These are phyloP conservation scores for Cancer borealis DNA, from an alignment of 2,888 invertebrate genomes.

Conservation along the genomic window DNA sequence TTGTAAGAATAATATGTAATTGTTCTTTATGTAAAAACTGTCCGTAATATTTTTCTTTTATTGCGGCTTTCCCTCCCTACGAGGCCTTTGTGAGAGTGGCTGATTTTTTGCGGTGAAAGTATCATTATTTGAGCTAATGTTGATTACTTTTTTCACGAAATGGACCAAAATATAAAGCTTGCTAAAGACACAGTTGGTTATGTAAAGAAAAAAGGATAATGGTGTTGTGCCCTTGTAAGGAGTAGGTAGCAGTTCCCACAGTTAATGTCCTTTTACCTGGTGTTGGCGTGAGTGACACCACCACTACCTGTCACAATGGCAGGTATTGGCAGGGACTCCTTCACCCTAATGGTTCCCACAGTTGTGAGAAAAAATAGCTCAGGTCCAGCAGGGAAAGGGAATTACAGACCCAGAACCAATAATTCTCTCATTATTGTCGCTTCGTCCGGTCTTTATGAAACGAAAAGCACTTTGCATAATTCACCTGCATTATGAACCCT, in stretches of 20 bases:
- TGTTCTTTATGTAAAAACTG: slow-evolving; percentile 14
- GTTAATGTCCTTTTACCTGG: slow-evolving; percentile 18
- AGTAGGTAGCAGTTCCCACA: background rate
- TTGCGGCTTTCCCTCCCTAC: background rate
- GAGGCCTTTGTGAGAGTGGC: background rate
- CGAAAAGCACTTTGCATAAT: slow-evolving; percentile 57
- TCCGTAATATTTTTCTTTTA: background rate
- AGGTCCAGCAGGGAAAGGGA: background rate
- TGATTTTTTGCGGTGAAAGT: background rate
- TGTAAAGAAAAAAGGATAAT: background rate
- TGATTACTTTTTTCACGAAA: background rate
- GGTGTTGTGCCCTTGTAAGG: background rate
- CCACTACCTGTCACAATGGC: slow-evolving; percentile 16
- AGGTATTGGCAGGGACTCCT: slow-evolving; percentile 18
- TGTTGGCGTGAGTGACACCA: background rate
- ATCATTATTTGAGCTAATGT: background rate
- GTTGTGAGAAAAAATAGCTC: background rate
- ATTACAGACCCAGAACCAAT: slow-evolving; percentile 44
- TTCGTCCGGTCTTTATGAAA: slow-evolving; percentile 49
- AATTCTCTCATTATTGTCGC: slow-evolving; percentile 52
- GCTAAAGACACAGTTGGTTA: background rate
- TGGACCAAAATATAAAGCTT: background rate
- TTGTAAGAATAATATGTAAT: background rate
- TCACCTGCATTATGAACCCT: slow-evolving; percentile 53
- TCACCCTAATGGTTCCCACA: slow-evolving; percentile 23